phyloP scores from a whole-genome alignment of 2,888 invertebrate genomes.

The Thecocarcelia acutangulata region DNA sequence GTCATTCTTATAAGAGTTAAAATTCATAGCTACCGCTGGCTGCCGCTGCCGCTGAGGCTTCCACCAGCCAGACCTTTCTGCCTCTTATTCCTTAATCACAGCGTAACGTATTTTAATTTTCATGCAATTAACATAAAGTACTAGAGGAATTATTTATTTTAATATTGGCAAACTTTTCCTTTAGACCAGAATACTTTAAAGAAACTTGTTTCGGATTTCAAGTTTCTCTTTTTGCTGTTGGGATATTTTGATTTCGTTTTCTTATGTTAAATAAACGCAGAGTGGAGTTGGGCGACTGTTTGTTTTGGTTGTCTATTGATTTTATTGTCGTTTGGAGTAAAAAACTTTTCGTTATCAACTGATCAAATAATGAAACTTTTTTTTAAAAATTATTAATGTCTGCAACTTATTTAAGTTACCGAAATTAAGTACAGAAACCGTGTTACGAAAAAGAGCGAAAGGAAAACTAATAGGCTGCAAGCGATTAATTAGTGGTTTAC shows the following conservation, averaged over 20 bases:
- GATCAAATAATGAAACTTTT: slow-evolving; percentile 42
- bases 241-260: neutral
- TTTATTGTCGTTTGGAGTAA: slow-evolving; percentile 33
- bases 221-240: neutral
- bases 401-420: slow-evolving; percentile 1
- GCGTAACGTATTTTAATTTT: slow-evolving; percentile 57
- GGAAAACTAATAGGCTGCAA: too few species aligned
- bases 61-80: neutral
- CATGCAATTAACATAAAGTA: slow-evolving; percentile 65
- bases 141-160: slow-evolving; percentile 58
- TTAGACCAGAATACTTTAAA: slow-evolving; percentile 14
- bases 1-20: slow-evolving; percentile 59
- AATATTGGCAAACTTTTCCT: slow-evolving; percentile 47
- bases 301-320: slow-evolving; percentile 46
- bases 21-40: slow-evolving; percentile 9
- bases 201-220: neutral
- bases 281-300: neutral
- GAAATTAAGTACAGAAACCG: neutral
- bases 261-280: neutral
- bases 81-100: neutral
- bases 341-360: slow-evolving; percentile 31
- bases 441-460: neutral
- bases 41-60: neutral
- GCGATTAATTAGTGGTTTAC: too few species aligned
- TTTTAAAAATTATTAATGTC: slow-evolving; percentile 39